A percentile compares a stretch with the other conserved stretches of the same genome.
Conservation (phyloP, 2,113 vertebrate genomes). For the Orientallactaga bullata region DNA sequence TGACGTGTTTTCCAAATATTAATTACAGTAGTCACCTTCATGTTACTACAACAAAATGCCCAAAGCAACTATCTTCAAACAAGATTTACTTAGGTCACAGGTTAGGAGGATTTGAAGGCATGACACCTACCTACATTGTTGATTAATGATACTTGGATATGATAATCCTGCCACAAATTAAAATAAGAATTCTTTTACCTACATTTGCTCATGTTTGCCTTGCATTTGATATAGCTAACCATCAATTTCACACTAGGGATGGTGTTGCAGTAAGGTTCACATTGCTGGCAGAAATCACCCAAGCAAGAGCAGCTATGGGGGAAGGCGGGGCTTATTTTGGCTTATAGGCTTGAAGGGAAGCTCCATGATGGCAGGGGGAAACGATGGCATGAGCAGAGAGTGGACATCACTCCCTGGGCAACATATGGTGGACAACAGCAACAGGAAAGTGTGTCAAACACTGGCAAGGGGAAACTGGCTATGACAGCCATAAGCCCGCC, state of each 20-base stretch:
- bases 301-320: too few species aligned
- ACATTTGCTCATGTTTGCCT: constrained; percentile 79
- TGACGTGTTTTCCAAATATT: background rate
- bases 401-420: too few species aligned
- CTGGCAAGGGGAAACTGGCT: too few species aligned
- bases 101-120: background rate
- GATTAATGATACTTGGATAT: constrained; percentile 67
- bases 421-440: too few species aligned
- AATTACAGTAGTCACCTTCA: background rate
- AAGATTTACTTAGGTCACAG: background rate
- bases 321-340: too few species aligned
- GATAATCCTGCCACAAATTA: constrained; percentile 33
- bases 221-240: constrained; percentile 60
- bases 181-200: background rate
- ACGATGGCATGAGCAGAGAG: too few species aligned
- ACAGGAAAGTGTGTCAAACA: too few species aligned
- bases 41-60: background rate
- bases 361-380: too few species aligned
- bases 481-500: too few species aligned
- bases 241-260: constrained; percentile 74
- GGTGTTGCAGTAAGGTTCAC: background rate
- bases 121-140: background rate
- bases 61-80: background rate
- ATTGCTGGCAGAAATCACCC: too few species aligned
- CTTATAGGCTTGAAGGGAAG: too few species aligned